A percentile compares a stretch with the other conserved stretches of the same genome.
phyloP scores from a whole-genome alignment of 2,888 invertebrate genomes.

The Xanthia icteritia region DNA sequence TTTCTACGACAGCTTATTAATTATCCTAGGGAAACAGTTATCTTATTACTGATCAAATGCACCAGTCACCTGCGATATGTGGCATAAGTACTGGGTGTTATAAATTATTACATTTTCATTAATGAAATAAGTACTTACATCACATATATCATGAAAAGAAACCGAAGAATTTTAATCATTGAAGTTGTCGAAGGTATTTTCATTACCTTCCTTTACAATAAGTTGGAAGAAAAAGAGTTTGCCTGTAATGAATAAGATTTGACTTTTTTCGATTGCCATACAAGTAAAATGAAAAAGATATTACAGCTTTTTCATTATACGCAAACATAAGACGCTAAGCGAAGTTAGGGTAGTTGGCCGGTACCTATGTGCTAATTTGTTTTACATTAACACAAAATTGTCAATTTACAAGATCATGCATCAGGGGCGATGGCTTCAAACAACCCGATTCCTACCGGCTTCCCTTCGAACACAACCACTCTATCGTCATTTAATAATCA shows the following conservation, averaged over 20 bases:
- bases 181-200: background rate
- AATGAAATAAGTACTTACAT: background rate
- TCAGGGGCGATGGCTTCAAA: no score
- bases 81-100: background rate
- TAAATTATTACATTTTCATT: background rate
- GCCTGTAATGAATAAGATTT: no score
- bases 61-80: background rate
- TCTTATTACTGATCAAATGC: background rate
- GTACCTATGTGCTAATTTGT: background rate
- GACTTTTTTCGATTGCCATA: no score
- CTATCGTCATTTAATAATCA: no score
- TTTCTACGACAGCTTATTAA: slow-evolving; percentile 1
- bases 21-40: background rate
- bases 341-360: no score
- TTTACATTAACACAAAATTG: background rate
- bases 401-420: background rate
- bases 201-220: background rate
- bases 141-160: background rate
- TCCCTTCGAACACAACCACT: no score
- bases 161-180: background rate
- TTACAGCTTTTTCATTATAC: no score
- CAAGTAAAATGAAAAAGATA: no score
- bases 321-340: no score
- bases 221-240: background rate
- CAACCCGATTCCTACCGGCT: no score